phyloP scores from a whole-genome alignment of 1,140 invertebrate species.

The Ctenoplectra terminalis region DNA sequence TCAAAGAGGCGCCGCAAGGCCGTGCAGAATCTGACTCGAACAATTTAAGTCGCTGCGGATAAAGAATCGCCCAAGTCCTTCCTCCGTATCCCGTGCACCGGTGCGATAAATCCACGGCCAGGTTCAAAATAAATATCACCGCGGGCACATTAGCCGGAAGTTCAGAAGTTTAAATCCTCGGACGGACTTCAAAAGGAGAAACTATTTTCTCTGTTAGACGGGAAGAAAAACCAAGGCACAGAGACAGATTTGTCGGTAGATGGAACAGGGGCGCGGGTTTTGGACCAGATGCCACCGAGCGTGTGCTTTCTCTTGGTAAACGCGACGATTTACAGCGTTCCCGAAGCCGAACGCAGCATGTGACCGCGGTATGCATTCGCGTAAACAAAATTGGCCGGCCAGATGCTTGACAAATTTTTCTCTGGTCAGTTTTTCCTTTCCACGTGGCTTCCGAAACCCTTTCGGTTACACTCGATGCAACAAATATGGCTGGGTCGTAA shows the following conservation, averaged over 20 bases:
- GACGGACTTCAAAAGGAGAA: neutral
- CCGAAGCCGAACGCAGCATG: too few species aligned
- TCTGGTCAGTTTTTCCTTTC: constrained; percentile 7
- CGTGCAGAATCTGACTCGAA: neutral
- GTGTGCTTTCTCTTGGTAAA: constrained; percentile 19
- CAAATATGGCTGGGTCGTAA: too few species aligned
- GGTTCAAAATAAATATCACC: neutral
- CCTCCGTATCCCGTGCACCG: neutral
- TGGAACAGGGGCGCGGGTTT: neutral
- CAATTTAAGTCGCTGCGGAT: neutral
- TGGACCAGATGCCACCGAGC: constrained; percentile 20
- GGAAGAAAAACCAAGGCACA: neutral
- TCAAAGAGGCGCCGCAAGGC: neutral
- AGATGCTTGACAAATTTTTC: constrained; percentile 66
- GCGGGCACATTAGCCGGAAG: constrained; percentile 1
- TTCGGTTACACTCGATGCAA: too few species aligned
- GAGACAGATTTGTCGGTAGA: neutral
- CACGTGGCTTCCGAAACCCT: too few species aligned
- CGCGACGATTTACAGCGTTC: constrained; percentile 38
- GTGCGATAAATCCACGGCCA: too few species aligned
- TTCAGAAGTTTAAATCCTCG: neutral
- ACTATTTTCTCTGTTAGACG: neutral
- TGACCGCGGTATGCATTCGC: constrained; percentile 20
- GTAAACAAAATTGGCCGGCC: constrained; percentile 70
- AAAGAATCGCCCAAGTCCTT: neutral